phyloP scores from a whole-genome alignment of 2,888 invertebrate genomes.

The Caenorhabditis doughertyi region DNA sequence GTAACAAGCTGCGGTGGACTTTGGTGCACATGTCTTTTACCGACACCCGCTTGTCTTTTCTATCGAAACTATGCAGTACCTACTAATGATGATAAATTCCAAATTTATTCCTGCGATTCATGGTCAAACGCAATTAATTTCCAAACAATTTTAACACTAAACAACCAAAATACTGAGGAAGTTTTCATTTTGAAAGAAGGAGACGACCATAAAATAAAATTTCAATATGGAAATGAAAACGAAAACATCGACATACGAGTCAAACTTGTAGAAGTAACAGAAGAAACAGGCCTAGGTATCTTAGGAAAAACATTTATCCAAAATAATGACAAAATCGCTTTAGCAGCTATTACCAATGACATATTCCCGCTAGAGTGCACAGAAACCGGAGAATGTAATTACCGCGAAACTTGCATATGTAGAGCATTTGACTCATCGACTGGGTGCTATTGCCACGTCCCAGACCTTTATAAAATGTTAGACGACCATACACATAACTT shows the following conservation, averaged over 20 bases:
- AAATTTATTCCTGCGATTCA: not conserved
- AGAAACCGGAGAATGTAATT: not conserved
- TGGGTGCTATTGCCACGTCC: not conserved
- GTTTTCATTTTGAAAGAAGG: not conserved
- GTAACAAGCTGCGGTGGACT: not conserved
- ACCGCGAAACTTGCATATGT: not conserved
- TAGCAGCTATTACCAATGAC: not conserved
- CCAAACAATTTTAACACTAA: not conserved
- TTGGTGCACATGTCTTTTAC: not conserved
- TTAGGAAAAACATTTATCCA: slow-evolving; percentile 4
- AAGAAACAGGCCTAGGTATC: slow-evolving; percentile 2
- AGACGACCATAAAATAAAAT: not conserved
- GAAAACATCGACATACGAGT: not conserved
- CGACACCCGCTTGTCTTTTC: not conserved
- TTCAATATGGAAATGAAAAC: not conserved
- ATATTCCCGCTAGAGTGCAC: slow-evolving; percentile 3
- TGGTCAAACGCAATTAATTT: not conserved
- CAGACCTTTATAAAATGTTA: not conserved
- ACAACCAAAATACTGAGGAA: not conserved
- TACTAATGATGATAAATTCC: not conserved
- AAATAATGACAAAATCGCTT: not conserved
- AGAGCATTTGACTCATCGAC: not conserved
- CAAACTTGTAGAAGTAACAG: not conserved
- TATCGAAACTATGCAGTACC: slow-evolving; percentile 2
- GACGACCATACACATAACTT: not conserved